Conservation (phyloP, 2,113 vertebrate genomes). For the Balaenoptera acutorostrata region DNA sequence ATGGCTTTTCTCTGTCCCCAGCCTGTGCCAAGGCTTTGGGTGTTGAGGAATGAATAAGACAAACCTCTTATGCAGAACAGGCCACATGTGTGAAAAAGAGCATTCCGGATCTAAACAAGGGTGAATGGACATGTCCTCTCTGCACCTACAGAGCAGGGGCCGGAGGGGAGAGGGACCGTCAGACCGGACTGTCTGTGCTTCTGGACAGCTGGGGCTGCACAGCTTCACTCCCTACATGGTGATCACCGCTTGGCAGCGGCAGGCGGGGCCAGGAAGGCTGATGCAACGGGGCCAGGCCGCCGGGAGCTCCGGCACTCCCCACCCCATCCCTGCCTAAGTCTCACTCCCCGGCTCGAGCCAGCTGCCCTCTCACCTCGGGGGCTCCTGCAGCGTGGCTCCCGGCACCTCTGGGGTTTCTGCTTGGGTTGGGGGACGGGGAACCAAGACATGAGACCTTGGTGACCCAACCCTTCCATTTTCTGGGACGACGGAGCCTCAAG, state of each 20-base stretch:
- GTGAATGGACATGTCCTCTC: rapidly evolving
- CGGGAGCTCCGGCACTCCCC: rapidly evolving
- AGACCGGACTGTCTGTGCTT: rapidly evolving
- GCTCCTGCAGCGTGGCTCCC: not conserved
- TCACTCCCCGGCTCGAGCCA: rapidly evolving
- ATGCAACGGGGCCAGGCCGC: not conserved
- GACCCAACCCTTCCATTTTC: not conserved
- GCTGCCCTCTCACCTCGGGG: rapidly evolving
- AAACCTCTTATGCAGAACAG: not conserved
- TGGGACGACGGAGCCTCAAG: rapidly evolving
- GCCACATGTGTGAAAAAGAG: rapidly evolving
- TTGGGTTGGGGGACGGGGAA: rapidly evolving
- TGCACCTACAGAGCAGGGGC: rapidly evolving
- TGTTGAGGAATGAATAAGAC: rapidly evolving
- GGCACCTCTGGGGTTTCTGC: not conserved
- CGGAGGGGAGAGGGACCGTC: rapidly evolving
- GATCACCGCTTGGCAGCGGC: not conserved
- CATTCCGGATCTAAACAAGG: rapidly evolving
- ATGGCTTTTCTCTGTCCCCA: rapidly evolving
- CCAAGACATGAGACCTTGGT: not conserved
- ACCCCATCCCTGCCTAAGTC: rapidly evolving
- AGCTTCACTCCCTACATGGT: rapidly evolving
- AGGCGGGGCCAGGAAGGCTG: not conserved
- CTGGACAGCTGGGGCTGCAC: rapidly evolving
- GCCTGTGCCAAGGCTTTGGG: not conserved